phyloP scores from a whole-genome alignment of 2,888 invertebrate species.

The Cheilosia impressa region DNA sequence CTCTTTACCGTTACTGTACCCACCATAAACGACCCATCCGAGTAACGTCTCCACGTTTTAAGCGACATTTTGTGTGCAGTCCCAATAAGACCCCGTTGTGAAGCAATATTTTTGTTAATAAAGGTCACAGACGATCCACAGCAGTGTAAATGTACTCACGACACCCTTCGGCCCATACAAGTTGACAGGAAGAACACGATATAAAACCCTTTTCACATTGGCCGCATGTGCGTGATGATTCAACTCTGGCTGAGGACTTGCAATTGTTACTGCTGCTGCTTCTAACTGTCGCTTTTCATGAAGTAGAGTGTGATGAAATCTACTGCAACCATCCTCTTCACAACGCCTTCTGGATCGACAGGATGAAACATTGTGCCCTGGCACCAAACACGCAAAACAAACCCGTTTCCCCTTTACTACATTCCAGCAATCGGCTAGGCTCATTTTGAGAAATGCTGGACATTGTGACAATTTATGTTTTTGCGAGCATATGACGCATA shows the following conservation, averaged over 20 bases:
- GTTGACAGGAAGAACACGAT: conserved; percentile 11
- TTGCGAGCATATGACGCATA: neutral
- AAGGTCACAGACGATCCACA: conserved; percentile 10
- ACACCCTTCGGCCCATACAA: conserved; percentile 8
- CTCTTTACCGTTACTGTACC: neutral
- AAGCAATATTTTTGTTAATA: conserved; percentile 7
- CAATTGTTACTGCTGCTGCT: neutral
- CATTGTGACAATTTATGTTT: neutral
- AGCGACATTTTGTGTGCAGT: neutral
- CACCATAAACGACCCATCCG: conserved; percentile 23
- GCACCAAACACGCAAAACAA: conserved; percentile 3
- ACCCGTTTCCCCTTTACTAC: conserved; percentile 6
- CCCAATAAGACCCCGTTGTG: conserved; percentile 2
- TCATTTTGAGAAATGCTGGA: neutral
- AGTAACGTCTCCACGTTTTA: neutral
- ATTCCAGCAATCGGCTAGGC: neutral
- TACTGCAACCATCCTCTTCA: conserved; percentile 8
- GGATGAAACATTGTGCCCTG: conserved; percentile 8
- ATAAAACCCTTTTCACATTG: conserved; percentile 11
- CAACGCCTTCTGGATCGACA: conserved; percentile 2
- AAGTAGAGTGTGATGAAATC: conserved; percentile 17
- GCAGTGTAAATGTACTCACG: neutral
- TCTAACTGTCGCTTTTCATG: neutral
- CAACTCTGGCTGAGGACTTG: neutral
- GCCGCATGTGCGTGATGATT: neutral